Conservation (phyloP, 2,888 invertebrate species). For the Corbicula japonica region DNA sequence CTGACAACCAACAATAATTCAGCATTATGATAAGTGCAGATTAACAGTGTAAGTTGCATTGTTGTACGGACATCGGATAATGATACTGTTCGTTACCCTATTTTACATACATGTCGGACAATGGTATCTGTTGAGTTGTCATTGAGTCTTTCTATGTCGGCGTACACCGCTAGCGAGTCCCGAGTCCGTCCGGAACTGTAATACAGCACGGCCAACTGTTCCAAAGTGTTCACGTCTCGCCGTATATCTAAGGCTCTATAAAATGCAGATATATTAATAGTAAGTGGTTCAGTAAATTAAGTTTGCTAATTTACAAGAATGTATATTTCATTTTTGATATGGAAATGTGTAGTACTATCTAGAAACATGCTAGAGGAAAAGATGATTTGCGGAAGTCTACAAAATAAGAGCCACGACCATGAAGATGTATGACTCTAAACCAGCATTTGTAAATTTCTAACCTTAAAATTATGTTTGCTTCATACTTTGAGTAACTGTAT, state of each 20-base stretch:
- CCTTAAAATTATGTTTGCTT: too few relatives aligned
- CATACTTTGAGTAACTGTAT: too few relatives aligned
- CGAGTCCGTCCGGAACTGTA: slow-evolving; percentile 65
- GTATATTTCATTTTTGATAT: too few relatives aligned
- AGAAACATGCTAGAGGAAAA: too few relatives aligned
- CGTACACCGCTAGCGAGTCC: slow-evolving; percentile 69
- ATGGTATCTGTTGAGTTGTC: slow-evolving; percentile 71
- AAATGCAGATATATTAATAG: too few relatives aligned
- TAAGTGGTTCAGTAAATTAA: too few relatives aligned
- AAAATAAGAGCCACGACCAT: too few relatives aligned
- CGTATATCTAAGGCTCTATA: slow-evolving; percentile 72
- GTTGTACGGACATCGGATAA: neutral
- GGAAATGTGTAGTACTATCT: too few relatives aligned
- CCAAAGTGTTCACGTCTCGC: slow-evolving; percentile 65
- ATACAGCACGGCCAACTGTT: slow-evolving; percentile 76
- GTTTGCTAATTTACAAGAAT: too few relatives aligned
- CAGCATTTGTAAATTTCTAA: too few relatives aligned
- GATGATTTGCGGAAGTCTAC: too few relatives aligned
- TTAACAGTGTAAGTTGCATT: neutral
- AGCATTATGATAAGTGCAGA: neutral
- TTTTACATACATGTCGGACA: slow-evolving; percentile 71
- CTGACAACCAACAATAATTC: neutral
- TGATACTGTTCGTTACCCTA: neutral
- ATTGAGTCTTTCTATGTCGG: slow-evolving; percentile 56
- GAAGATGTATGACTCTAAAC: too few relatives aligned